Evolutionary conservation across 1,140 invertebrate species (phyloP).

Genomic region (Tetraneura akinire): DNA sequence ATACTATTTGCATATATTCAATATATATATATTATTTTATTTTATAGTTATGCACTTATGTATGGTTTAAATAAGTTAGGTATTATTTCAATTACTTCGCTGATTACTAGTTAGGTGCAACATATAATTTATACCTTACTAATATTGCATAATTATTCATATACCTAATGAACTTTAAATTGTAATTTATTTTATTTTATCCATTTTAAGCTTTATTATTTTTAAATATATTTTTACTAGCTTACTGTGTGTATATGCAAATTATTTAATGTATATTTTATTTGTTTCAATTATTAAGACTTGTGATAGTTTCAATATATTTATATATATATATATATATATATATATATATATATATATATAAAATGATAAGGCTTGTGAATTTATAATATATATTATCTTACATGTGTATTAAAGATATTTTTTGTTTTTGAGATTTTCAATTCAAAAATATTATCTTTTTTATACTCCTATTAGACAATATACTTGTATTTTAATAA

Average conservation of each 20-base stretch:
- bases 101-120: too few species aligned
- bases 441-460: constrained; percentile 35
- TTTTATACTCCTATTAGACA: constrained; percentile 50
- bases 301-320: constrained; percentile 48
- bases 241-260: constrained; percentile 10
- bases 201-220: constrained; percentile 11
- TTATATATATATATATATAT: neutral
- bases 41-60: too few species aligned
- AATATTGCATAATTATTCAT: constrained; percentile 8
- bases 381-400: constrained; percentile 48
- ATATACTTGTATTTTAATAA: constrained; percentile 32
- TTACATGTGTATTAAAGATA: constrained; percentile 23
- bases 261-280: constrained; percentile 19
- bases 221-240: constrained; percentile 34
- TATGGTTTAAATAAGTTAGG: too few species aligned
- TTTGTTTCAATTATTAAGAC: constrained; percentile 43
- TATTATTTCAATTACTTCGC: constrained; percentile 1
- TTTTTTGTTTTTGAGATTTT: constrained; percentile 47
- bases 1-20: too few species aligned
- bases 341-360: too few species aligned
- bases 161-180: neutral
- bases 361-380: constrained; percentile 49
- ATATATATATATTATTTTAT: too few species aligned
- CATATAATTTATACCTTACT: constrained; percentile 2
- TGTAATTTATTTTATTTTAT: constrained; percentile 33